These are phyloP conservation scores for Oscheius sp. DNA, from an alignment of 2,888 invertebrate genomes.

Conservation along the genomic window DNA sequence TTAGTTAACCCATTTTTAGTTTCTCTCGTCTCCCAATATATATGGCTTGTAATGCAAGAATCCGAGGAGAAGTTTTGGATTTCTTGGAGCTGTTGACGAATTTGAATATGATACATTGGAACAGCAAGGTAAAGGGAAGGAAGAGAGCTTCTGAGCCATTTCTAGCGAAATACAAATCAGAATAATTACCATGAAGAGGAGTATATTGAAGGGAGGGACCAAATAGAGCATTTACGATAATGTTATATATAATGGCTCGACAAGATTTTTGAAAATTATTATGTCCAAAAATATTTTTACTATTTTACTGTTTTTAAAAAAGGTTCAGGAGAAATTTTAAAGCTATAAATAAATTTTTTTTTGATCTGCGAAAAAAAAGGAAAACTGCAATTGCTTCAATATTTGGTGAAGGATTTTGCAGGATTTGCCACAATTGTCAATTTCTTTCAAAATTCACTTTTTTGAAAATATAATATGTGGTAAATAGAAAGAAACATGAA, in stretches of 20 bases:
- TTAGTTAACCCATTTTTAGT: conserved; percentile 28
- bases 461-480: not conserved
- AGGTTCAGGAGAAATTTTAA: too few species aligned
- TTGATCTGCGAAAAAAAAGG: too few species aligned
- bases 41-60: conserved; percentile 60
- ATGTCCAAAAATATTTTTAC: not conserved
- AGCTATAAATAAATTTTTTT: too few species aligned
- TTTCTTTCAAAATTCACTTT: too few species aligned
- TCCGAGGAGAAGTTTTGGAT: conserved; percentile 46
- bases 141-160: too few species aligned
- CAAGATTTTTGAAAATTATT: not conserved
- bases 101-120: conserved; percentile 7
- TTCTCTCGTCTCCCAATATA: conserved; percentile 64
- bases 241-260: not conserved
- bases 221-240: not conserved
- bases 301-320: not conserved
- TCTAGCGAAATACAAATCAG: too few species aligned
- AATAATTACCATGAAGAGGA: too few species aligned
- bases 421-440: too few species aligned
- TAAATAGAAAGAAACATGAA: not conserved
- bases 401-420: too few species aligned
- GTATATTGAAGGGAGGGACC: not conserved
- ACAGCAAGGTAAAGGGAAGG: not conserved
- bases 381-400: too few species aligned
- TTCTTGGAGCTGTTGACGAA: conserved; percentile 40